Conservation (phyloP, 2,113 vertebrate genomes). For the Ptilorrhoa leucosticta region DNA sequence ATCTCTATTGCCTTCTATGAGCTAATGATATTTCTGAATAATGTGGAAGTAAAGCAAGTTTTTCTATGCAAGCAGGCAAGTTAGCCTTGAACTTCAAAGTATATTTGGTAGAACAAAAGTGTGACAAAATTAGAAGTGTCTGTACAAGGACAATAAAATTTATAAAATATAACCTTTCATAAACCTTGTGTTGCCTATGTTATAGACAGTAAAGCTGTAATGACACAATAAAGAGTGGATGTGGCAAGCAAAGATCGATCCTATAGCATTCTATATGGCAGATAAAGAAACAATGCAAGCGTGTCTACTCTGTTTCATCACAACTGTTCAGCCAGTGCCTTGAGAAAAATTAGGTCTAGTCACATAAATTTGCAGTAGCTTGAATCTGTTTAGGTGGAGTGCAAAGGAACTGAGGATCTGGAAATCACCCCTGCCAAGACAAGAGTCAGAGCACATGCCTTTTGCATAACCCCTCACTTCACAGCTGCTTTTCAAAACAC, state of each 20-base stretch:
- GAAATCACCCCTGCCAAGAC: background rate
- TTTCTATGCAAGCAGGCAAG: background rate
- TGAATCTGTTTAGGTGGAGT: background rate
- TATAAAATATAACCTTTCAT: background rate
- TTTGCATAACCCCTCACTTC: constrained; percentile 34
- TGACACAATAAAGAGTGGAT: background rate
- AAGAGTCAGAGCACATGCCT: constrained; percentile 1
- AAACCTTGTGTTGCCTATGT: background rate
- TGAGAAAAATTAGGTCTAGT: background rate
- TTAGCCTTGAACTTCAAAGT: background rate
- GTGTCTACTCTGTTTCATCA: background rate
- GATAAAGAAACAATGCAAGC: background rate
- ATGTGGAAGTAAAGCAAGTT: background rate
- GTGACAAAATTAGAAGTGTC: background rate
- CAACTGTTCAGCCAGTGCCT: background rate
- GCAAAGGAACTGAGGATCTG: background rate
- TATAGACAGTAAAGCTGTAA: background rate
- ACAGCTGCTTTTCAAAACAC: constrained; percentile 33
- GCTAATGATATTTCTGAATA: background rate
- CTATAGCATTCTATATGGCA: background rate
- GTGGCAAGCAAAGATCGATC: background rate
- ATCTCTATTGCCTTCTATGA: background rate
- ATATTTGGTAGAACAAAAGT: background rate
- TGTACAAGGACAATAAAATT: background rate
- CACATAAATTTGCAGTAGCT: background rate